Percentiles rank a stretch among this genome's conserved stretches.
Conservation (phyloP, 2,888 invertebrate species). For the Dusona sp. region DNA sequence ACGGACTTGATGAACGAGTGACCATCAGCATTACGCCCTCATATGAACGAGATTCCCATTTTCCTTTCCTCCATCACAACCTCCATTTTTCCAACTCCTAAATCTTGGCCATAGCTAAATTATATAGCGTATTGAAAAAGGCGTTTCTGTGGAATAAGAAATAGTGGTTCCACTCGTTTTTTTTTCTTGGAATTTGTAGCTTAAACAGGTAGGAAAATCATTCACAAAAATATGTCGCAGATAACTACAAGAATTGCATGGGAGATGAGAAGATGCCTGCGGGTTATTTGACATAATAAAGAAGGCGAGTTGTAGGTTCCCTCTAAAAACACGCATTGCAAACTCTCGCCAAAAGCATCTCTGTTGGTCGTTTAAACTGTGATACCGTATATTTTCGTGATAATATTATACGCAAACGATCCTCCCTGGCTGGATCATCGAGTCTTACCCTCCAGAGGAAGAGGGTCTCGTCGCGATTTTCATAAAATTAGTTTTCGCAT, state of each 20-base stretch:
- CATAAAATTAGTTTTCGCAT: slow-evolving; percentile 62
- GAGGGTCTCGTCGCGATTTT: slow-evolving; percentile 51
- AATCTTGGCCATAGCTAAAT: neutral
- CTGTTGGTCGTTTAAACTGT: neutral
- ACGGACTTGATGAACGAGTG: slow-evolving; percentile 31
- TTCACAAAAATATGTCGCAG: neutral
- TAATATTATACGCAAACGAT: slow-evolving; percentile 37
- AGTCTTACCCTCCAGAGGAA: neutral
- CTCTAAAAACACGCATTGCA: slow-evolving; percentile 27
- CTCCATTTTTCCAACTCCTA: neutral
- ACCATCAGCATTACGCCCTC: slow-evolving; percentile 20
- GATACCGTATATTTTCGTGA: slow-evolving; percentile 24
- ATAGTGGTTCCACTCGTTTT: neutral
- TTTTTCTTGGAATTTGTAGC: neutral
- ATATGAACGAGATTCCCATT: neutral
- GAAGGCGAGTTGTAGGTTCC: neutral
- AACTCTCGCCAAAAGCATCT: neutral
- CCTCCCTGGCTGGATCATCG: slow-evolving; percentile 41
- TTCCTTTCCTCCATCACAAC: neutral
- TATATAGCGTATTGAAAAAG: neutral
- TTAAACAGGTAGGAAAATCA: neutral
- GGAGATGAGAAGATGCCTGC: slow-evolving; percentile 23
- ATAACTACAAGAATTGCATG: neutral
- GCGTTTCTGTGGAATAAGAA: neutral
- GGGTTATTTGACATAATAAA: slow-evolving; percentile 51